Conservation (phyloP, 2,888 invertebrate species). For the Ephialtes manifestator region DNA sequence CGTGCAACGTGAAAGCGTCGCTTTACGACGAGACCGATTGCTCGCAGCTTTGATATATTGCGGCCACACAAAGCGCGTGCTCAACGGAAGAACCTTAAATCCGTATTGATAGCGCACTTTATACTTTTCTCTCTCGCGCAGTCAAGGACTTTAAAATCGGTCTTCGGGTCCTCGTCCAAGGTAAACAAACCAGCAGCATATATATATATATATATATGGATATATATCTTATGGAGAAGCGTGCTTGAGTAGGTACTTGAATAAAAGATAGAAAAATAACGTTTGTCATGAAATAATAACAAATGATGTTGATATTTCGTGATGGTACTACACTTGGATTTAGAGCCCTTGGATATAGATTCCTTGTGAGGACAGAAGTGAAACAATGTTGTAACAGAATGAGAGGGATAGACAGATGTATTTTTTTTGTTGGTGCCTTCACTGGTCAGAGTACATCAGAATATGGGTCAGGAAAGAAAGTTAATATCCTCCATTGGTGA, state of each 20-base stretch:
- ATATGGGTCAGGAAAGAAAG: neutral
- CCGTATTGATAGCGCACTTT: constrained; percentile 81
- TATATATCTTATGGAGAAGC: neutral
- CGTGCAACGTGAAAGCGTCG: constrained; percentile 62
- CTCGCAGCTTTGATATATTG: constrained; percentile 79
- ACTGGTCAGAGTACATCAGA: neutral
- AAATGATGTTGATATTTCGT: constrained; percentile 7
- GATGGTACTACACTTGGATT: neutral
- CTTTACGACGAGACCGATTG: constrained; percentile 55
- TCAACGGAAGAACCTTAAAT: constrained; percentile 81
- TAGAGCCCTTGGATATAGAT: neutral
- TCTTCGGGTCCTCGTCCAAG: constrained; percentile 28
- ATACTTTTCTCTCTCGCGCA: constrained; percentile 34
- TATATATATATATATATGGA: too few relatives aligned
- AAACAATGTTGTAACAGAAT: neutral
- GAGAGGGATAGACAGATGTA: neutral
- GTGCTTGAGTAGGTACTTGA: neutral
- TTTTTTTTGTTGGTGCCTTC: neutral
- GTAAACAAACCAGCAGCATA: constrained; percentile 31
- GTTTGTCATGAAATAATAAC: constrained; percentile 10
- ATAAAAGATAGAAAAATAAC: constrained; percentile 7
- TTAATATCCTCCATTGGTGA: neutral
- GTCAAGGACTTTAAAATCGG: constrained; percentile 31
- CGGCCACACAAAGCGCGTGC: constrained; percentile 82
- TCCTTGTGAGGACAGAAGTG: neutral